A percentile compares a stretch with the other conserved stretches of the same genome.
Evolutionary conservation across 2,113 vertebrate genomes (phyloP).

Genomic region (Meleagris gallopavo): DNA sequence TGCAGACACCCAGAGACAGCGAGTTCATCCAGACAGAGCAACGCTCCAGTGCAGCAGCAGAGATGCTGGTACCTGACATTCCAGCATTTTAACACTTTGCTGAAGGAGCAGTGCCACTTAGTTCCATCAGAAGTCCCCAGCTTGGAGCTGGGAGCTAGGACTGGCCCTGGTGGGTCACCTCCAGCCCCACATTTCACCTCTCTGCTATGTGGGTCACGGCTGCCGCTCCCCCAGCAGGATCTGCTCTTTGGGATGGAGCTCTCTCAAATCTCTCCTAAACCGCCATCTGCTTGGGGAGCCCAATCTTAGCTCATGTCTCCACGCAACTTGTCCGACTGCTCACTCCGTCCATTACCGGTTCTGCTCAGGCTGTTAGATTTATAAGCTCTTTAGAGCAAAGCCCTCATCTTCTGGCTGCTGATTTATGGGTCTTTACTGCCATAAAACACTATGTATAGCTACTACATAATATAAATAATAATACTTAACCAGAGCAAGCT

Average conservation of each 20-base stretch:
- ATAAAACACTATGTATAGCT: constrained; percentile 69
- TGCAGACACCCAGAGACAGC: constrained; percentile 46
- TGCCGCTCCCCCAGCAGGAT: not conserved
- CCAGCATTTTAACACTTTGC: not conserved
- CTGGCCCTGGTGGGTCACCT: not conserved
- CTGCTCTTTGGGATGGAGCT: constrained; percentile 25
- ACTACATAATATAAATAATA: constrained; percentile 72
- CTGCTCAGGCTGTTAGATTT: constrained; percentile 68
- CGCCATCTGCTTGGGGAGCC: constrained; percentile 53
- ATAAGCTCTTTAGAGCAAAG: constrained; percentile 74
- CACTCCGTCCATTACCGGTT: constrained; percentile 52
- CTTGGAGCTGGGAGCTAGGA: not conserved
- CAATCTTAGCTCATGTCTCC: constrained; percentile 58
- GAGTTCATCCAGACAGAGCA: constrained; percentile 18
- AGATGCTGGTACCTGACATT: not conserved
- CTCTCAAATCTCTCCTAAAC: constrained; percentile 54
- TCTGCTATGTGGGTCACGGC: constrained; percentile 22
- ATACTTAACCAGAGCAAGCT: constrained; percentile 57
- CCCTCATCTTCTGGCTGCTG: constrained; percentile 59
- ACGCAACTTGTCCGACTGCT: constrained; percentile 61
- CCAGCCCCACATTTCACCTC: not conserved
- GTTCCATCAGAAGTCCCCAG: not conserved
- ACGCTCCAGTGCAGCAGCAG: constrained; percentile 30
- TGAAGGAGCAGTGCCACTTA: not conserved
- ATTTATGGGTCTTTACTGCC: constrained; percentile 67